Conservation (phyloP, 2,888 invertebrate genomes). For the Operophtera brumata region DNA sequence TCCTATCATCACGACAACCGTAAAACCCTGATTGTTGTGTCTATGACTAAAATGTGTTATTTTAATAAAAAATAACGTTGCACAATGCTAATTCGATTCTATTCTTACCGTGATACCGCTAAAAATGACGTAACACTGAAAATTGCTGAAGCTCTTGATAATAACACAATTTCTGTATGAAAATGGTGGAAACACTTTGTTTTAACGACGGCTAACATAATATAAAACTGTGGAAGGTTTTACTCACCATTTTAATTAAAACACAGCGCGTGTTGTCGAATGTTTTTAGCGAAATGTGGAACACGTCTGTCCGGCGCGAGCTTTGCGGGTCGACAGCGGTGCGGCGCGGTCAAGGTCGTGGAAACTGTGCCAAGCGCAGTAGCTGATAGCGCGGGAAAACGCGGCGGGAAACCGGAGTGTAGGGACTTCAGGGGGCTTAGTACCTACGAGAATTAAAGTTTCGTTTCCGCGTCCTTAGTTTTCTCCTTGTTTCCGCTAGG, state of each 20-base stretch:
- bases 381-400: constrained; percentile 66
- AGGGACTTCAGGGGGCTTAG: neutral
- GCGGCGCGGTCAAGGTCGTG: constrained; percentile 67
- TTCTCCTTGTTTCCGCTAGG: no score
- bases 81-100: constrained; percentile 18
- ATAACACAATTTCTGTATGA: neutral
- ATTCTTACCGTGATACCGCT: constrained; percentile 25
- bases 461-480: no score
- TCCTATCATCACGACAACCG: no score
- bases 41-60: no score
- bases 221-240: neutral
- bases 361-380: constrained; percentile 70
- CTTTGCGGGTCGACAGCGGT: constrained; percentile 68
- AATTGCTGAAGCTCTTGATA: constrained; percentile 15
- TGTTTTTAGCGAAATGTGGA: constrained; percentile 26
- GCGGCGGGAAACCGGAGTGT: constrained; percentile 38
- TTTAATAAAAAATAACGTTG: no score
- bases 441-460: no score
- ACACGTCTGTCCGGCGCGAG: constrained; percentile 48
- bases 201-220: neutral
- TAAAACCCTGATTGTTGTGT: no score
- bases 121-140: constrained; percentile 31
- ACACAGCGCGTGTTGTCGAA: constrained; percentile 46
- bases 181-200: neutral
- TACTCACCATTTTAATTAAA: constrained; percentile 68